Conservation (phyloP, 2,888 invertebrate genomes). For the Molorchus minor region DNA sequence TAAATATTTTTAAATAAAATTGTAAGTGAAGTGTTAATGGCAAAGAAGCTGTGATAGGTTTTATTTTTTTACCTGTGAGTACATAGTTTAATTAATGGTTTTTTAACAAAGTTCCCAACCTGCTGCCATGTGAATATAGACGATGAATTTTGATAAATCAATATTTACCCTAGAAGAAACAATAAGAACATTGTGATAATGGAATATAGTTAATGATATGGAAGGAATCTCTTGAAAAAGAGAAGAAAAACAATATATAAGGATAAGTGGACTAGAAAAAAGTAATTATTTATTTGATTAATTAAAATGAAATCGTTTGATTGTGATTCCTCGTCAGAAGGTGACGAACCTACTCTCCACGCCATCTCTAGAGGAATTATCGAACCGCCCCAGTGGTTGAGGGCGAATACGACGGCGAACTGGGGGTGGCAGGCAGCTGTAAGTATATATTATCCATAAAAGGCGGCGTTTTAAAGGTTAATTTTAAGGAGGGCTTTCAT, state of each 20-base stretch:
- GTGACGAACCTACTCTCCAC: constrained; percentile 60
- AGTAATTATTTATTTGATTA: constrained; percentile 27
- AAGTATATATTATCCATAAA: constrained; percentile 45
- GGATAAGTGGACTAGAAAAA: constrained; percentile 6
- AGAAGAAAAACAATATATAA: neutral
- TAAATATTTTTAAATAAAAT: too few species aligned
- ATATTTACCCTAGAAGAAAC: too few species aligned
- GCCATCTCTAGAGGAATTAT: constrained; percentile 60
- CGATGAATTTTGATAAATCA: too few species aligned
- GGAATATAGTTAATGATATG: constrained; percentile 28
- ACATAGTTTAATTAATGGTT: too few species aligned
- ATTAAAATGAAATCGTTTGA: constrained; percentile 62
- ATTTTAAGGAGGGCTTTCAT: too few species aligned
- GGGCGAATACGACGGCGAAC: constrained; percentile 51
- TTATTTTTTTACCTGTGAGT: too few species aligned
- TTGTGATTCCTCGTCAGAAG: constrained; percentile 62
- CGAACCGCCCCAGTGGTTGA: constrained; percentile 60
- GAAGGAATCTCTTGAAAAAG: too few species aligned
- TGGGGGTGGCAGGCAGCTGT: constrained; percentile 62
- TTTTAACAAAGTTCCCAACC: too few species aligned
- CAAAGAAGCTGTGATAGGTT: too few species aligned
- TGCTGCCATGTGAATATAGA: constrained; percentile 1
- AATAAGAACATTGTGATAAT: too few species aligned
- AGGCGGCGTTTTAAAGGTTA: too few species aligned
- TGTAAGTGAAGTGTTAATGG: too few species aligned